phyloP scores from a whole-genome alignment of 2,113 vertebrate genomes.

The Sturnira hondurensis region DNA sequence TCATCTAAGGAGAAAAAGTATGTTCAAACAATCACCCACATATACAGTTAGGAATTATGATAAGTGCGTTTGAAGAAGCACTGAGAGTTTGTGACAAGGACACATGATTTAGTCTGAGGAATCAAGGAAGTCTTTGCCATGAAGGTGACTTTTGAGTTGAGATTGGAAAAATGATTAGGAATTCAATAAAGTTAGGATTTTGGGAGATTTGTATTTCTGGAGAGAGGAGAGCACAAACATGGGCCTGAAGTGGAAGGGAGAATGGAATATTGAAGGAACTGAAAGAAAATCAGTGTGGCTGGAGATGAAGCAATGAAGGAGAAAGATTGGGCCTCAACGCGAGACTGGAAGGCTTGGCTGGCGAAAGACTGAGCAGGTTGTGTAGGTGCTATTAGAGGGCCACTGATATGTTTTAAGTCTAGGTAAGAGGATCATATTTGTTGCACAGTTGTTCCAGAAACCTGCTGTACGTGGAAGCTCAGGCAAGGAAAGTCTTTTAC shows the following conservation, averaged over 20 bases:
- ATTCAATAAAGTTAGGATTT: background rate
- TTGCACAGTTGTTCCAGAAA: background rate
- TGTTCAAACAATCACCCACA: background rate
- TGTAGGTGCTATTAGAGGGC: background rate
- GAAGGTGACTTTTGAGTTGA: background rate
- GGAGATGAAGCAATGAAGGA: background rate
- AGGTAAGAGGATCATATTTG: background rate
- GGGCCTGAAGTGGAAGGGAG: background rate
- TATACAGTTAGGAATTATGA: background rate
- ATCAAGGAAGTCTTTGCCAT: background rate
- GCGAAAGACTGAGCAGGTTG: background rate
- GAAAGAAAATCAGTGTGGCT: background rate
- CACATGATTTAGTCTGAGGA: background rate
- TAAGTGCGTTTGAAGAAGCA: background rate
- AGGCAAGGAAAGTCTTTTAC: background rate
- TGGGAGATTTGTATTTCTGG: background rate
- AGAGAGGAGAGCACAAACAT: background rate
- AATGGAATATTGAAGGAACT: background rate
- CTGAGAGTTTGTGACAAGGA: background rate
- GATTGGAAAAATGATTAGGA: background rate
- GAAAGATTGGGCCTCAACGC: background rate
- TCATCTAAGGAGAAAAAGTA: background rate
- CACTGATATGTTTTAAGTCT: background rate
- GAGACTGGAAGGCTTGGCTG: background rate
- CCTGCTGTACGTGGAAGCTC: rapidly evolving